Evolutionary conservation across 2,888 invertebrate species (phyloP).

Genomic region (Corythucha ciliata): DNA sequence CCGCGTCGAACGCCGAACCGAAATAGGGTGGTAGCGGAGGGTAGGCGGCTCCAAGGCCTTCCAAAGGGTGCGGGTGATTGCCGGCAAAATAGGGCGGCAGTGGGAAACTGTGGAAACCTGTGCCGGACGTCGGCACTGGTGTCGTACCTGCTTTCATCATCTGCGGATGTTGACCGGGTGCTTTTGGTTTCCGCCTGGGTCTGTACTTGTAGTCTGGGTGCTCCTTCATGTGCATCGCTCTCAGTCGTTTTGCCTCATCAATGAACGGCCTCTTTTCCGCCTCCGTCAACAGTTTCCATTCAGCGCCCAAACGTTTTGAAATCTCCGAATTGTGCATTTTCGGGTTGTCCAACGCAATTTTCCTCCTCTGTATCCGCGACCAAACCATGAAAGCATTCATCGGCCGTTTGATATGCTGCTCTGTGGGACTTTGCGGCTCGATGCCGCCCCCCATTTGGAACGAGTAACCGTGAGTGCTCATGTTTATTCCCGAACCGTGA

Average conservation of each 20-base stretch:
- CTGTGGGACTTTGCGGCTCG: conserved; percentile 38
- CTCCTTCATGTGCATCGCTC: conserved; percentile 82
- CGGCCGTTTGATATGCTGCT: conserved; percentile 85
- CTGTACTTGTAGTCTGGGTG: conserved; percentile 87
- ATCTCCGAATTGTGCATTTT: conserved; percentile 88
- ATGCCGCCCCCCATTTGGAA: conserved; percentile 29
- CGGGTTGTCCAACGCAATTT: conserved; percentile 89
- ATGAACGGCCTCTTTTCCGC: conserved; percentile 86
- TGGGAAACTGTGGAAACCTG: conserved; percentile 52
- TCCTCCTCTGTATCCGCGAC: conserved; percentile 82
- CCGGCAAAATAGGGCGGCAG: conserved; percentile 55
- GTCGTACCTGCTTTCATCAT: conserved; percentile 40
- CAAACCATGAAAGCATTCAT: conserved; percentile 99
- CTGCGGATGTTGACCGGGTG: conserved; percentile 50
- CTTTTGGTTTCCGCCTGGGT: conserved; percentile 74
- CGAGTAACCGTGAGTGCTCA: conserved; percentile 29
- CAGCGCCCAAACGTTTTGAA: conserved; percentile 81
- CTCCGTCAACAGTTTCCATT: conserved; percentile 85
- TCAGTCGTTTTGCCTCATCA: conserved; percentile 83
- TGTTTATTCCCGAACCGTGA: no score
- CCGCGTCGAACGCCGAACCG: conserved; percentile 61
- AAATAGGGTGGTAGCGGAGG: conserved; percentile 61
- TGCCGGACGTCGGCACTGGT: conserved; percentile 29
- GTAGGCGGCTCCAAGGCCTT: conserved; percentile 49
- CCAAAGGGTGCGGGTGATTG: conserved; percentile 42